Percentiles rank a stretch among this genome's conserved stretches.
Conservation (phyloP, 2,113 vertebrate species). For the Leptosomus discolor region DNA sequence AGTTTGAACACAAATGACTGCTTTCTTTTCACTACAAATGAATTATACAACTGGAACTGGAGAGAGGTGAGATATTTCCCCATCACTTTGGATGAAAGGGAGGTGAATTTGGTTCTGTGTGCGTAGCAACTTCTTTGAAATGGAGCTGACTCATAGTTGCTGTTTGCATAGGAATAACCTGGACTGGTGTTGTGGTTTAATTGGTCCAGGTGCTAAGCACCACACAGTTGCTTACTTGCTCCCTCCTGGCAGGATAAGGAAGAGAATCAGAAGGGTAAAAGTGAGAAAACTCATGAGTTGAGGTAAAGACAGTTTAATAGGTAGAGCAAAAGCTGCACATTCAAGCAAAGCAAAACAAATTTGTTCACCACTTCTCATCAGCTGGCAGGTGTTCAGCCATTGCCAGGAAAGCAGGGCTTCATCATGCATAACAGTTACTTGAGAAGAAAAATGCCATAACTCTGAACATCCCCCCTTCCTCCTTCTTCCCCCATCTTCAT, state of each 20-base stretch:
- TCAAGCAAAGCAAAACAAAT: neutral
- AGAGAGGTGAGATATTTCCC: neutral
- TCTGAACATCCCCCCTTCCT: accelerated
- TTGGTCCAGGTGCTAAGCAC: too few relatives aligned
- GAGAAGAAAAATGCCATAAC: neutral
- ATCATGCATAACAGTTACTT: accelerated
- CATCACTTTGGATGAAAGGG: neutral
- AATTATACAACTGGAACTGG: neutral
- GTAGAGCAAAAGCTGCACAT: accelerated
- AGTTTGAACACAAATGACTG: neutral
- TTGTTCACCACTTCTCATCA: accelerated
- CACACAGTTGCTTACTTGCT: too few relatives aligned
- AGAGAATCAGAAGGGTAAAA: too few relatives aligned
- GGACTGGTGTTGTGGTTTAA: neutral
- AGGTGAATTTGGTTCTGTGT: neutral
- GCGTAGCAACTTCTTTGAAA: neutral
- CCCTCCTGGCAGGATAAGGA: too few relatives aligned
- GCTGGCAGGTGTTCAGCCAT: neutral
- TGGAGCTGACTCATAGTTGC: neutral
- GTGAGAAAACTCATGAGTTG: too few relatives aligned
- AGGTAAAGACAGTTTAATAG: neutral
- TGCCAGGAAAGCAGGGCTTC: neutral
- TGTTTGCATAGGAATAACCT: neutral
- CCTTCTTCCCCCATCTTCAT: too few relatives aligned
- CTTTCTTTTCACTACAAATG: neutral